A percentile compares a stretch with the other conserved stretches of the same genome.
Conservation (phyloP, 2,113 vertebrate genomes). For the Sylvilagus bachmani region DNA sequence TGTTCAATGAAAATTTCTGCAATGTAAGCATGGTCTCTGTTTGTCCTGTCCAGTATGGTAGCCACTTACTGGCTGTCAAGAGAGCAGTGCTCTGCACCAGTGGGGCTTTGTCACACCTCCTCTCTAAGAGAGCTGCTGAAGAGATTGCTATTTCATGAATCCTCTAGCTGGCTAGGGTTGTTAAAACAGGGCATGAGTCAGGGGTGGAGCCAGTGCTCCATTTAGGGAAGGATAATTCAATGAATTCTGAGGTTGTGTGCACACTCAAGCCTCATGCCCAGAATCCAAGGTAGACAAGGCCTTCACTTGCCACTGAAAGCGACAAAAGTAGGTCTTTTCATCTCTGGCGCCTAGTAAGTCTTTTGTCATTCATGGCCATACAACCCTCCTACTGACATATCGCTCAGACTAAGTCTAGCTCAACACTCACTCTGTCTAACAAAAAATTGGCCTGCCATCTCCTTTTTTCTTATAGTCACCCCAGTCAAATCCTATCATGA, state of each 20-base stretch:
- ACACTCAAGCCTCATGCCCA: neutral
- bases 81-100: accelerated
- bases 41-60: neutral
- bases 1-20: neutral
- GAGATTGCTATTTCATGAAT: neutral
- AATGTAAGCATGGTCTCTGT: neutral
- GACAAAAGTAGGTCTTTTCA: neutral
- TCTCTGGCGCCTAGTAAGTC: neutral
- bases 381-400: neutral
- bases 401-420: neutral
- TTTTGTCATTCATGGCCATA: neutral
- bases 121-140: neutral
- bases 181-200: neutral
- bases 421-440: neutral
- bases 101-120: neutral
- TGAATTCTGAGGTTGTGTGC: neutral
- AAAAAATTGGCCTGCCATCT: constrained; percentile 2
- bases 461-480: neutral
- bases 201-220: neutral
- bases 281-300: neutral
- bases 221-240: neutral
- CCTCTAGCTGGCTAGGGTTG: neutral
- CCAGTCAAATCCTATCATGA: neutral
- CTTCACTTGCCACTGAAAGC: neutral
- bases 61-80: too few relatives aligned